These are phyloP conservation scores for Lagenorhynchus albirostris DNA, from an alignment of 2,113 vertebrate genomes.

Conservation along the genomic window DNA sequence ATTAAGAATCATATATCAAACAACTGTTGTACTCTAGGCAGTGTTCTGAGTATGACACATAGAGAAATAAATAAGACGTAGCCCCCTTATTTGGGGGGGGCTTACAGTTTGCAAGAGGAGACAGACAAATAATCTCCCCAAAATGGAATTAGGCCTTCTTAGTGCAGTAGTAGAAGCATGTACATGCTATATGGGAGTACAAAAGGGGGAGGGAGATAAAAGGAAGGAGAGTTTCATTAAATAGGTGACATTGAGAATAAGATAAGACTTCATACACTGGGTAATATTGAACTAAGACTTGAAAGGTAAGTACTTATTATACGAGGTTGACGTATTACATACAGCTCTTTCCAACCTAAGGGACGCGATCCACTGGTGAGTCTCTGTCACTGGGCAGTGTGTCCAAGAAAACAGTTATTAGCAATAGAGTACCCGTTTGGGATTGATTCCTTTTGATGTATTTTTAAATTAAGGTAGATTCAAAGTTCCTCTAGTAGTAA, in stretches of 20 bases:
- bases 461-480: background rate
- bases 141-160: background rate
- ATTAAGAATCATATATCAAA: background rate
- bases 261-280: background rate
- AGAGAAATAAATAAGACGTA: background rate
- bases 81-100: background rate
- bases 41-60: background rate
- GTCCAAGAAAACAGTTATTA: background rate
- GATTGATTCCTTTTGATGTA: background rate
- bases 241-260: background rate
- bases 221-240: background rate
- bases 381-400: background rate
- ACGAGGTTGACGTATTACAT: background rate
- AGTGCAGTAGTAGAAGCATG: background rate
- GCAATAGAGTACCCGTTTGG: background rate
- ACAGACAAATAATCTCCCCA: background rate
- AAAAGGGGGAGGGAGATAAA: background rate
- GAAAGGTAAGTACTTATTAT: background rate
- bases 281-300: background rate
- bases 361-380: fast-evolving
- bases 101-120: background rate
- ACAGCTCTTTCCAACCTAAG: background rate
- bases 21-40: background rate
- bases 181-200: background rate
- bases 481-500: background rate